These are phyloP conservation scores for Phaenicophaeus curvirostris DNA, from an alignment of 2,797 vertebrate species.

Conservation along the genomic window DNA sequence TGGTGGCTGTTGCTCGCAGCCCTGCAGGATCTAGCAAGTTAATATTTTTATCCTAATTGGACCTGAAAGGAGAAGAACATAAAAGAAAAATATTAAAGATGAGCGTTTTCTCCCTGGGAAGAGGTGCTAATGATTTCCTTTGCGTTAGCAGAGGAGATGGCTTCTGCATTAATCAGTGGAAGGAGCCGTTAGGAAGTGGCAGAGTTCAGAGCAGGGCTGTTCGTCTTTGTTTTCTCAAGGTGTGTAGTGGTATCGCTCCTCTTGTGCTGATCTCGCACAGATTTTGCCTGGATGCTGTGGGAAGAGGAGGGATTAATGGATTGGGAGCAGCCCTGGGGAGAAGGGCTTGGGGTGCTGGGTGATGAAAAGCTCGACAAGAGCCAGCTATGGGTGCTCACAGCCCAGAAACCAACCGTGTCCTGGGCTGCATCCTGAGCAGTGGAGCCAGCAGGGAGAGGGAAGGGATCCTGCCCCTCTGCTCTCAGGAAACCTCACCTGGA, in stretches of 20 bases:
- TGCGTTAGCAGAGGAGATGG: not conserved
- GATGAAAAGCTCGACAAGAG: no score
- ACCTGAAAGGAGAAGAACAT: not conserved
- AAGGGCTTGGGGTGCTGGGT: no score
- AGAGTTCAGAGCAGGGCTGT: not conserved
- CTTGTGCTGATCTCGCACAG: fast-evolving
- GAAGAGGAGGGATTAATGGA: not conserved
- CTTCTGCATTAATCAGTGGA: not conserved
- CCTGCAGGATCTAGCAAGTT: not conserved
- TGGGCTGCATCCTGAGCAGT: no score
- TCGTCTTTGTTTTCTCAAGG: fast-evolving
- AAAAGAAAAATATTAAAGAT: not conserved
- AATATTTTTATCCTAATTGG: not conserved
- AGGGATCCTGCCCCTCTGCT: no score
- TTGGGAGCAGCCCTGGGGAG: no score
- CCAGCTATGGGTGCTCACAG: no score
- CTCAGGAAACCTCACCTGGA: no score
- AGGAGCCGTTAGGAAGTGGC: not conserved
- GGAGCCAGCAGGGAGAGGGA: no score
- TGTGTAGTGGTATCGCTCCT: fast-evolving
- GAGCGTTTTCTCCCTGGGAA: not conserved
- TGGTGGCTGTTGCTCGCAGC: fast-evolving
- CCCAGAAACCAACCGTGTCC: no score
- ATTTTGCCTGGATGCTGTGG: not conserved
- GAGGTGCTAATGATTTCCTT: conserved; percentile 36